These are phyloP conservation scores for Hirudo medicinalis DNA, from an alignment of 1,140 invertebrate species.

Conservation along the genomic window DNA sequence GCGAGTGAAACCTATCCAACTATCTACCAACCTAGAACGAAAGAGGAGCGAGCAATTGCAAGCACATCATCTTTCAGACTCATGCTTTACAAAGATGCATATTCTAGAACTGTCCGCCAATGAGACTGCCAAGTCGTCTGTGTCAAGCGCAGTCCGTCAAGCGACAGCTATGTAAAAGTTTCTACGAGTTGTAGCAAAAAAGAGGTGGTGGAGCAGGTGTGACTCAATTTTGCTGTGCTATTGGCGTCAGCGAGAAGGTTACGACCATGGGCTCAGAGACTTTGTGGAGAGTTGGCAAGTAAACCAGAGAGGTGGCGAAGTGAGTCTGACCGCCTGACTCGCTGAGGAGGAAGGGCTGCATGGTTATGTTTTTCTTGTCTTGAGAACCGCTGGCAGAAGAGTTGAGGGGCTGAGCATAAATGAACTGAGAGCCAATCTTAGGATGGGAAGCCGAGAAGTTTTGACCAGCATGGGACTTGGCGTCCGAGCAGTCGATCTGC, in stretches of 20 bases:
- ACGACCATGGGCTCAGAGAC: slow-evolving; percentile 65
- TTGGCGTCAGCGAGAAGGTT: slow-evolving; percentile 74
- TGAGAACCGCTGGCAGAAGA: slow-evolving; percentile 27
- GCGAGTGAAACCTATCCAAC: too few species aligned
- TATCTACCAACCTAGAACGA: too few species aligned
- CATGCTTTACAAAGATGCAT: too few species aligned
- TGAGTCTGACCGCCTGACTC: slow-evolving; percentile 39
- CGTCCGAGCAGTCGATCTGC: not conserved
- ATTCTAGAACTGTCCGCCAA: too few species aligned
- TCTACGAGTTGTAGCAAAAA: too few species aligned
- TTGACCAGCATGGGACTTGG: not conserved
- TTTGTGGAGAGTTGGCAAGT: slow-evolving; percentile 72
- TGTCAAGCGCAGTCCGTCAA: too few species aligned
- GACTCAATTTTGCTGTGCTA: not conserved
- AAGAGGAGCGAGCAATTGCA: too few species aligned
- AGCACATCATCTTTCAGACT: too few species aligned
- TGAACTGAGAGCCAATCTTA: not conserved
- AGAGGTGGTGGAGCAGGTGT: too few species aligned
- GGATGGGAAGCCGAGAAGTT: not conserved
- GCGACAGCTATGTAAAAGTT: too few species aligned
- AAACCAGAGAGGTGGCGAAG: slow-evolving; percentile 73
- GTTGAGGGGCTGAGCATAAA: slow-evolving; percentile 25
- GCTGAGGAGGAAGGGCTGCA: slow-evolving; percentile 68
- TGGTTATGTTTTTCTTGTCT: slow-evolving; percentile 44
- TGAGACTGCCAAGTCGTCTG: too few species aligned